These are phyloP conservation scores for Anguilla marmorata DNA, from an alignment of 2,797 vertebrate species.

Conservation along the genomic window DNA sequence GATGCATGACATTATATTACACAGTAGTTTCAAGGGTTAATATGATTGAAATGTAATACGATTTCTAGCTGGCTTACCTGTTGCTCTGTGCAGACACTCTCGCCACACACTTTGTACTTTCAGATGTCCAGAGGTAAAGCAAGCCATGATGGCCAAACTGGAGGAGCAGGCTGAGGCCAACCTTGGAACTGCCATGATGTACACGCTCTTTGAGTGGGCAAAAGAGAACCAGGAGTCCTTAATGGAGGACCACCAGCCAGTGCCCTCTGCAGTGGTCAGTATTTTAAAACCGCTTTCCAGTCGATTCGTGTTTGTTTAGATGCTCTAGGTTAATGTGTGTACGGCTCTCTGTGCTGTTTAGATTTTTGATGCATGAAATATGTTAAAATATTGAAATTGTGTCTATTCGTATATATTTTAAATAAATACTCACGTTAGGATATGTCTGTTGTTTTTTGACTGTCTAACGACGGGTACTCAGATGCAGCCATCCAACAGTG, in stretches of 20 bases:
- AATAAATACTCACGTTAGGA: background rate
- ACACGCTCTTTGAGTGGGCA: conserved; percentile 94
- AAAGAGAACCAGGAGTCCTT: conserved; percentile 91
- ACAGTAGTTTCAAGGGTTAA: background rate
- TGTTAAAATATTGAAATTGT: no score
- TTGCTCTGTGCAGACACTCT: background rate
- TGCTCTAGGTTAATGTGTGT: background rate
- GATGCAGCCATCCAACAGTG: conserved; percentile 74
- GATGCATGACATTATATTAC: background rate
- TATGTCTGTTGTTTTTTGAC: background rate
- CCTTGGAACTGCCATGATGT: conserved; percentile 94
- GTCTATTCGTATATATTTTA: background rate
- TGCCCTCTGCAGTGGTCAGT: conserved; percentile 76
- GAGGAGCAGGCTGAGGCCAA: conserved; percentile 87
- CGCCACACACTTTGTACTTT: conserved; percentile 53
- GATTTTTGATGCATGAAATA: no score
- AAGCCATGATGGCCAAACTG: conserved; percentile 80
- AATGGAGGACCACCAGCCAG: conserved; percentile 89
- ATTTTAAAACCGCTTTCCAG: background rate
- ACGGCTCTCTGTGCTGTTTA: no score
- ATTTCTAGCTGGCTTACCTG: background rate
- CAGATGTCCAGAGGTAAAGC: conserved; percentile 78
- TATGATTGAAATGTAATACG: background rate
- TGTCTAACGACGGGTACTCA: conserved; percentile 53
- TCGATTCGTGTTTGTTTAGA: no score